Base-by-base conservation (phyloP, 2,797 vertebrate genomes). In the Myotis daubentonii region DNA sequence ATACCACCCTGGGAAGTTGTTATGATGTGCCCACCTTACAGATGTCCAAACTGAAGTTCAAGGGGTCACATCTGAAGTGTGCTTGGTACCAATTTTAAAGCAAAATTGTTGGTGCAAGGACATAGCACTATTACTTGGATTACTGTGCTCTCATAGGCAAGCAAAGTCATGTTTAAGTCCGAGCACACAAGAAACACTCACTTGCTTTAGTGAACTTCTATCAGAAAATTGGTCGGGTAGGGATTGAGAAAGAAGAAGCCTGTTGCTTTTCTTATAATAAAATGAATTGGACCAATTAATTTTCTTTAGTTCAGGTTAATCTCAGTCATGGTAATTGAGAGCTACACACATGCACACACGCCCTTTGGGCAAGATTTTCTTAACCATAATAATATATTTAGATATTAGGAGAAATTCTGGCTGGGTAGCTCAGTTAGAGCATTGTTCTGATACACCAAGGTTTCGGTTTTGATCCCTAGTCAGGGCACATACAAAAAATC, bases 231-330 rank as follows among this genome's bases (percentile, higher is more conserved):
- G 30, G 72, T 68, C 75, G 47, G 68, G 25, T 13, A 17, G 30
- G 25, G 16, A 93, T 68, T 88, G 86, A 81, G 49, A 87, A 84
- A 91, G 44, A 86, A 70, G 65, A 76, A 94, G 90, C 38, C 55
- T 96, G 85, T 82, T 75, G 83, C 72, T 93, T 94, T 93, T 85
- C 20, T 91, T 83, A 87, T 51, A 93, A 93, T 84, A 92, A 91
- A 96, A 92, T 94, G 65, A 96, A 92, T 92, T 81, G 47, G 30
- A 66, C 78, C 65, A 96, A 84, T 84, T 96, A 93, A 92, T 95
- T 93, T 90, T 94, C 71, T 93, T 94, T 74, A 91, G 75, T 91
- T 96, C 85, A 87, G 74, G 47, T 93, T 93, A 84, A 95, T 47
- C 62, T 95, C 66, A 47, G 53, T 57, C 60, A 41, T 53, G 51